Percentiles rank a stretch among this genome's conserved stretches.
Evolutionary conservation across 2,797 vertebrate genomes (phyloP).

Genomic region (Catharus ustulatus): DNA sequence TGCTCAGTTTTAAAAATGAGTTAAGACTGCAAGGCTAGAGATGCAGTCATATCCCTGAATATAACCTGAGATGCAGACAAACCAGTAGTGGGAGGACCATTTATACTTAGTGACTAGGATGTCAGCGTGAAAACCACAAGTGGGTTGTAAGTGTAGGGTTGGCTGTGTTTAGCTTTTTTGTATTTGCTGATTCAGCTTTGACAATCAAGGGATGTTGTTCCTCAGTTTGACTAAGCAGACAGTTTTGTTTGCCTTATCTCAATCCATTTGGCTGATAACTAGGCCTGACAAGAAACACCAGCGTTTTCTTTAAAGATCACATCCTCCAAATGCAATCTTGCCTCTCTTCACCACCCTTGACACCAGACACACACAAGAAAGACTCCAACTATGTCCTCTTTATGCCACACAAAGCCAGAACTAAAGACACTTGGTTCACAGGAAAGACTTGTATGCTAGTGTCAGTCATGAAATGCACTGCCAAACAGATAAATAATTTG

Average conservation of each 20-base stretch:
- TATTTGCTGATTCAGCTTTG: conserved; percentile 79
- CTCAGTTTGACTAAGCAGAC: conserved; percentile 68
- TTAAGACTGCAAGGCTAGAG: conserved; percentile 41
- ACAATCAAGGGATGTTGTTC: conserved; percentile 63
- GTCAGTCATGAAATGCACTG: background rate
- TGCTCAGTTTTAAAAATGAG: background rate
- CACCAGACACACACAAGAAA: background rate
- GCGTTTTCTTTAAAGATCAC: background rate
- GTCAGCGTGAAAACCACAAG: conserved; percentile 77
- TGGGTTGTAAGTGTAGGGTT: conserved; percentile 78
- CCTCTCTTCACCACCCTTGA: background rate
- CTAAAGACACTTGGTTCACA: background rate
- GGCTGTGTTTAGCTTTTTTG: conserved; percentile 60
- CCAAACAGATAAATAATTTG: background rate
- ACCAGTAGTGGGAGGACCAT: conserved; percentile 75
- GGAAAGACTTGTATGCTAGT: background rate
- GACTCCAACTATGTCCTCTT: background rate
- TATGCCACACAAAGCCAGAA: background rate
- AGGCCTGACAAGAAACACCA: background rate
- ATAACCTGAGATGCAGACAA: conserved; percentile 68
- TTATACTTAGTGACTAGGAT: conserved; percentile 74
- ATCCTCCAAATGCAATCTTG: background rate
- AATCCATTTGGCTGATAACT: conserved; percentile 16
- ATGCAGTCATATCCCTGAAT: conserved; percentile 64
- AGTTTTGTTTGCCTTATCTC: conserved; percentile 65